phyloP scores from a whole-genome alignment of 2,113 vertebrate species.

The Melanotaenia duboulayi region DNA sequence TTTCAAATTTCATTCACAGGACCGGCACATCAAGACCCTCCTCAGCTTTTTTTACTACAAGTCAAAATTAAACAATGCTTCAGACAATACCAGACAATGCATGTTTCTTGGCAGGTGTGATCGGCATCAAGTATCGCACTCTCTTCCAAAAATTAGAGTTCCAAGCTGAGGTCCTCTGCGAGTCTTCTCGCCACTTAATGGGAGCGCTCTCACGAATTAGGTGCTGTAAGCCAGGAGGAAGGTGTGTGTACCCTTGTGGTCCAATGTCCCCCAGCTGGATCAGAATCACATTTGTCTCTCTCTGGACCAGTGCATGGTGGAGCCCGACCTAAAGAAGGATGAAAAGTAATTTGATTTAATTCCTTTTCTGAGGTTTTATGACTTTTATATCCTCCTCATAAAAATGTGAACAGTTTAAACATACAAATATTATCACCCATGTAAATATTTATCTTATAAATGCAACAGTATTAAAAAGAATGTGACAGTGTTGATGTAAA shows the following conservation, averaged over 20 bases:
- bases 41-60: too few relatives aligned
- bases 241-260: slow-evolving; percentile 69
- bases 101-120: slow-evolving; percentile 11
- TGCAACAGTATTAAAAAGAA: too few relatives aligned
- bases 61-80: too few relatives aligned
- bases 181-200: slow-evolving; percentile 79
- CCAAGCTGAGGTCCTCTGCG: neutral
- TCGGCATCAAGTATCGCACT: slow-evolving; percentile 89
- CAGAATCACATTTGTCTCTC: slow-evolving; percentile 85
- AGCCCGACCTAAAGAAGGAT: slow-evolving; percentile 66
- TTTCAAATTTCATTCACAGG: too few relatives aligned
- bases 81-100: neutral
- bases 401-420: too few relatives aligned
- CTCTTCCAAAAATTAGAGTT: slow-evolving; percentile 89
- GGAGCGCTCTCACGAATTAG: slow-evolving; percentile 83
- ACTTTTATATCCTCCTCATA: too few relatives aligned
- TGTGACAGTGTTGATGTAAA: too few relatives aligned
- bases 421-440: too few relatives aligned
- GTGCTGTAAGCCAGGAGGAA: slow-evolving; percentile 85
- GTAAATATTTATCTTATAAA: too few relatives aligned
- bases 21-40: too few relatives aligned
- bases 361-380: too few relatives aligned
- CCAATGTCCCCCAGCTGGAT: slow-evolving; percentile 84
- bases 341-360: too few relatives aligned
- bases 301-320: slow-evolving; percentile 83